phyloP scores from a whole-genome alignment of 1,140 invertebrate species.

The Bombus pyrosoma region DNA sequence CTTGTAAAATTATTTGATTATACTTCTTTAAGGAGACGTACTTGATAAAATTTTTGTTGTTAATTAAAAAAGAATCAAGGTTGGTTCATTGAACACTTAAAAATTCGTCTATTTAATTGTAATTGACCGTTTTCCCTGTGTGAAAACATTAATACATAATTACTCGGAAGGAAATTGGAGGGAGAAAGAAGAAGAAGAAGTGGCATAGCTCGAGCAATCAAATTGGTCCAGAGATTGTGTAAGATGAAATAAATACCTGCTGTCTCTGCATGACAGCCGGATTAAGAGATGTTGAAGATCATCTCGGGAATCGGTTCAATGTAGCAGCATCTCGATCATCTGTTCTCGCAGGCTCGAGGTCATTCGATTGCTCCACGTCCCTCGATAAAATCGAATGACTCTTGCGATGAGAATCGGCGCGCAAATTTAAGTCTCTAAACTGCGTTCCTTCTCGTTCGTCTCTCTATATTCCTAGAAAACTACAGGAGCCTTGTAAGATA shows the following conservation, averaged over 20 bases:
- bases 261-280: conserved; percentile 68
- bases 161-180: background rate
- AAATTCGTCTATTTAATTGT: background rate
- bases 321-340: conserved; percentile 73
- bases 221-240: conserved; percentile 63
- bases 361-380: conserved; percentile 27
- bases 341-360: conserved; percentile 22
- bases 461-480: background rate
- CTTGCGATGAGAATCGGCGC: background rate
- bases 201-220: conserved; percentile 10
- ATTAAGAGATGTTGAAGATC: conserved; percentile 77
- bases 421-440: conserved; percentile 3
- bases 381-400: conserved; percentile 10
- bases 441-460: background rate
- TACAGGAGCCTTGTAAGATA: background rate
- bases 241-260: conserved; percentile 61
- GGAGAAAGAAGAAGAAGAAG: conserved; percentile 26
- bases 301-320: conserved; percentile 76
- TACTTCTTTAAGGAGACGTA: too few species aligned
- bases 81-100: background rate
- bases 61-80: too few species aligned
- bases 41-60: too few species aligned
- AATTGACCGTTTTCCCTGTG: background rate
- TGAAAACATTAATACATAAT: too few species aligned
- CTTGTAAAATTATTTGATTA: too few species aligned